Evolutionary conservation across 2,888 invertebrate species (phyloP).

Genomic region (Sphaerophoria rueppellii): DNA sequence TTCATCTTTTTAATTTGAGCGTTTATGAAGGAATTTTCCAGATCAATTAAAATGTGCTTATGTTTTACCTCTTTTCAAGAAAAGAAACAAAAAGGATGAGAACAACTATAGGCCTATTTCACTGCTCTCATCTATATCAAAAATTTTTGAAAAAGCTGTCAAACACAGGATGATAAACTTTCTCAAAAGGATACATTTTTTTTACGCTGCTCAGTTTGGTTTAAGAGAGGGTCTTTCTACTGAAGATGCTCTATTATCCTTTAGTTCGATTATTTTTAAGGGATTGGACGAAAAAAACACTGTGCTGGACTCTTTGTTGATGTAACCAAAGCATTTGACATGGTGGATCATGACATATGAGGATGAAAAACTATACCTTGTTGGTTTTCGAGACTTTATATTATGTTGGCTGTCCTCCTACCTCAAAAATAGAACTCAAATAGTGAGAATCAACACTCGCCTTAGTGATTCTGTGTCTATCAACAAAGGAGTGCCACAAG

Average conservation of each 20-base stretch:
- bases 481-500: too few relatives aligned
- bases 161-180: slow-evolving; percentile 2
- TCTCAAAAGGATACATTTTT: background rate
- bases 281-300: slow-evolving; percentile 27
- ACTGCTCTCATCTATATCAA: background rate
- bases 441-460: background rate
- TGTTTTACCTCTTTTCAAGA: background rate
- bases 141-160: slow-evolving; percentile 17
- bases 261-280: slow-evolving; percentile 16
- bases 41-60: slow-evolving; percentile 17
- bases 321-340: slow-evolving; percentile 22
- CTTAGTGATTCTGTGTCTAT: too few relatives aligned
- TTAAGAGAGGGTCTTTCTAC: slow-evolving; percentile 4
- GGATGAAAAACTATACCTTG: slow-evolving; percentile 3
- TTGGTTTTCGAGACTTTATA: background rate
- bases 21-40: slow-evolving; percentile 1
- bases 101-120: slow-evolving; percentile 25
- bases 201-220: slow-evolving; percentile 4
- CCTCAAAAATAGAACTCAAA: background rate
- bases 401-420: slow-evolving; percentile 1
- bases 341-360: slow-evolving; percentile 6
- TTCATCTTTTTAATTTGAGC: slow-evolving; percentile 8
- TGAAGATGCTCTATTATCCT: slow-evolving; percentile 28
- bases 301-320: slow-evolving; percentile 30
- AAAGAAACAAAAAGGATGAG: background rate